Evolutionary conservation across 1,140 invertebrate species (phyloP), one percentile per base, ranked within the genome.

Genomic region (Anastatus disparis): DNA sequence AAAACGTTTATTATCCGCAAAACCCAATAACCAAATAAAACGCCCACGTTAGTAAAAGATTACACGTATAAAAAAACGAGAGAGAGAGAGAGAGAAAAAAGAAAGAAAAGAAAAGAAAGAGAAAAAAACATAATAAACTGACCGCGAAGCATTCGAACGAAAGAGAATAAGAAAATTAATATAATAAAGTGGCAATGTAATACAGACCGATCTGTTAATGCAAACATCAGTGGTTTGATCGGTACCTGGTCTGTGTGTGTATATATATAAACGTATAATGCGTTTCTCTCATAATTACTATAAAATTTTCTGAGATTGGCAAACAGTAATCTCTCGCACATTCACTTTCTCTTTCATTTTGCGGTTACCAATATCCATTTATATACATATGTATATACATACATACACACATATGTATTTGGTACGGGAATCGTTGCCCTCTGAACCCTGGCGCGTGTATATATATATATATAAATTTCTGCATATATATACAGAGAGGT

Each of bases 271-370:
- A n/a, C n/a, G n/a, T n/a, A n/a, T n/a, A n/a, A n/a, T n/a, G n/a
- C n/a, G n/a, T n/a, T n/a, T n/a, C n/a, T n/a, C 38, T 46, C 53
- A 44, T 63, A 62, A 70, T 70, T 56, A 70, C 52, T 44, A 48
- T 62, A 58, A 56, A 56, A 70, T 70, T n/a, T 62, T 70, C 58
- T 63, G 59, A 46, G 59, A 70, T 70, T 63, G 68, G 59, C 61
- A 64, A 63, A 64, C 68, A 58, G 58, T 35, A 55, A 70, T 70
- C 68, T 55, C 48, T 29, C 40, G 27, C 26, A 12, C 24, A 6
- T 15, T 46, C 58, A 24, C n/a, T 31, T 15, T 9, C 27, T 55
- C 17, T 29, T 24, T 15, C 50, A 27, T 6, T 40, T 22, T 66
- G 63, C 35, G 50, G 48, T 66, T 42, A 9, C 17, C 3, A n/a